Evolutionary conservation across 2,797 vertebrate genomes (phyloP).

Genomic region (Centroberyx gerrardi): DNA sequence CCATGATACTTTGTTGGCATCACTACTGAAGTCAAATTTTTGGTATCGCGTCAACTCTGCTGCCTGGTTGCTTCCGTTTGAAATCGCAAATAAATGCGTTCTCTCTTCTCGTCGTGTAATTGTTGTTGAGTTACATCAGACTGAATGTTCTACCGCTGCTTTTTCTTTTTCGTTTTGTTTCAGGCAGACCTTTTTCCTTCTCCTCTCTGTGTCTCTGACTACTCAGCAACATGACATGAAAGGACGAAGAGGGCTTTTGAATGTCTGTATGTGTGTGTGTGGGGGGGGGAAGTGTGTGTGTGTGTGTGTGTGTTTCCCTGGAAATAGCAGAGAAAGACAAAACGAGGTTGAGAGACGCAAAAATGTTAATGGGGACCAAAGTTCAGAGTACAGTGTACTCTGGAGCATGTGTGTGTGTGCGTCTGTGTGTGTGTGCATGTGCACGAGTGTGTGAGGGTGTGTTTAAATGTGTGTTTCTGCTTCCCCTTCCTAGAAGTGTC

Average conservation of each 20-base stretch:
- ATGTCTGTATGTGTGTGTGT: constrained; percentile 15
- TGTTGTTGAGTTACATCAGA: constrained; percentile 61
- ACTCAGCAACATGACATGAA: constrained; percentile 74
- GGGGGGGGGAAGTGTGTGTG: constrained; percentile 9
- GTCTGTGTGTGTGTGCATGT: constrained; percentile 20
- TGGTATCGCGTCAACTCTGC: constrained; percentile 53
- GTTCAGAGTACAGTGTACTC: constrained; percentile 25
- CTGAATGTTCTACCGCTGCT: constrained; percentile 53
- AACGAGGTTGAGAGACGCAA: constrained; percentile 35
- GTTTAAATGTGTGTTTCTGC: background rate
- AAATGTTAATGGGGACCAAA: constrained; percentile 56
- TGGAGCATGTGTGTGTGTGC: background rate
- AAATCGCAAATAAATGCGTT: constrained; percentile 58
- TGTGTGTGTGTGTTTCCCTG: constrained; percentile 32
- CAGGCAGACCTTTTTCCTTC: constrained; percentile 57
- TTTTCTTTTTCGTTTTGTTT: constrained; percentile 50
- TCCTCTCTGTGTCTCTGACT: constrained; percentile 55
- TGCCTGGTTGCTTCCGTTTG: constrained; percentile 42
- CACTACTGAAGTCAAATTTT: constrained; percentile 52
- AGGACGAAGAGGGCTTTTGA: constrained; percentile 53
- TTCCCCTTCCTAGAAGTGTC: constrained; percentile 26
- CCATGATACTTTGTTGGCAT: background rate
- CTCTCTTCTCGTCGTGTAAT: constrained; percentile 60
- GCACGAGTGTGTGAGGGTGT: constrained; percentile 7
- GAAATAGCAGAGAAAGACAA: constrained; percentile 55